Base-by-base conservation (phyloP, 2,888 invertebrate genomes). In the Ornithoptera priamus region DNA sequence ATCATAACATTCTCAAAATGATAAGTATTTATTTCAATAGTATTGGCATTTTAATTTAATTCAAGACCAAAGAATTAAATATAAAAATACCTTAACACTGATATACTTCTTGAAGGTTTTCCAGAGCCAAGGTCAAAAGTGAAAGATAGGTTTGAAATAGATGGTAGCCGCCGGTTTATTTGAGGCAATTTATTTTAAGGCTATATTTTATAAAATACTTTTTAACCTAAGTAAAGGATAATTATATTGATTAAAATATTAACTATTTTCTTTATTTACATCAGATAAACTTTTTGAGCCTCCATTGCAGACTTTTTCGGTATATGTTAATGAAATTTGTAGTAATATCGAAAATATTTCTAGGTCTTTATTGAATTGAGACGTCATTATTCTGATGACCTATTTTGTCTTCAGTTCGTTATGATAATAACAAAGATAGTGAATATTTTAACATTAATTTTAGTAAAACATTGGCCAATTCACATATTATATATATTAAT, bases 161-260 rank as follows among this genome's bases (percentile, higher is more conserved):
- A 64, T 60, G 64, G 66, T 57, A 67, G 62, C 42, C 65, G 65
- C 65, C 72, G 57, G 62, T 61, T 69, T 66, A 72, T 72, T 73
- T 62, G 66, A 70, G 63, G 62, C 63, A 73, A 71, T 68, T 59
- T 57, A 68, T 62, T 69, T 69, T 72, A 74, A 67, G 71, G 72
- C 63, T 71, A 15, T 65, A 64, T 70, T 67, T 69, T 71, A 66
- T 70, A 24, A 69, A 71, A 73, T 74, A 63, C 59, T 73, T 72
- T 59, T 50, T 18, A 50, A 15, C 17, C 15, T 53, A n/a, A 18
- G 22, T 22, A 22, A 22, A 22, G 22, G 5, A 53, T 53, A 2
- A n/a, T n/a, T 53, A 53, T n/a, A 18, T 53, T n/a, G 6, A 53
- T 53, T n/a, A 53, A 53, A 53, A 53, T n/a, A n/a, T 3, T 18